These are phyloP conservation scores for Lomographa bimaculata DNA, from an alignment of 2,888 invertebrate genomes.

Conservation along the genomic window DNA sequence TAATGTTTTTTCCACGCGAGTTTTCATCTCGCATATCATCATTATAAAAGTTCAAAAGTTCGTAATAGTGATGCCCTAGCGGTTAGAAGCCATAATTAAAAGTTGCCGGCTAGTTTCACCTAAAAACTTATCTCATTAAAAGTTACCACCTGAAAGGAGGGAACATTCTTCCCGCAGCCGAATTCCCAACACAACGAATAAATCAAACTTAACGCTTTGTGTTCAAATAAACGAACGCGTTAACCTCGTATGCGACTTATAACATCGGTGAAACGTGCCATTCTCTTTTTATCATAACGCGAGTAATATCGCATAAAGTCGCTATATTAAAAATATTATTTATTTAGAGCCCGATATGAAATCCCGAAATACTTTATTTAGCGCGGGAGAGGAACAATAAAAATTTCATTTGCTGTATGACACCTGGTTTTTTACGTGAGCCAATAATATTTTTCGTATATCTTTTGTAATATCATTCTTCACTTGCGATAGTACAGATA, in stretches of 20 bases:
- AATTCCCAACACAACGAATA: slow-evolving; percentile 51
- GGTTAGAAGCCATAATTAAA: slow-evolving; percentile 72
- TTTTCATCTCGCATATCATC: slow-evolving; percentile 52
- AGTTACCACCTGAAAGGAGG: slow-evolving; percentile 69
- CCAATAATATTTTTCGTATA: slow-evolving; percentile 27
- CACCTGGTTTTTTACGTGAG: slow-evolving; percentile 30
- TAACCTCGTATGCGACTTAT: slow-evolving; percentile 27
- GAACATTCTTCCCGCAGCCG: slow-evolving; percentile 65
- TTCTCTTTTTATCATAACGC: slow-evolving; percentile 30
- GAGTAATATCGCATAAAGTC: slow-evolving; percentile 30
- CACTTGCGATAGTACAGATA: slow-evolving; percentile 22
- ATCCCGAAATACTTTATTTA: slow-evolving; percentile 30
- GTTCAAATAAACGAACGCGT: slow-evolving; percentile 8
- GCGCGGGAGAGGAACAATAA: slow-evolving; percentile 33
- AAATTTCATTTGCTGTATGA: slow-evolving; percentile 37
- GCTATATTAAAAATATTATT: slow-evolving; percentile 34
- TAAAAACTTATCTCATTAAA: slow-evolving; percentile 75
- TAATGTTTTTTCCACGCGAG: slow-evolving; percentile 39
- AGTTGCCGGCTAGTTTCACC: slow-evolving; percentile 72
- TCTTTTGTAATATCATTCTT: slow-evolving; percentile 19
- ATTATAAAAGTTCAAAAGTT: slow-evolving; percentile 58
- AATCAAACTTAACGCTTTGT: slow-evolving; percentile 39
- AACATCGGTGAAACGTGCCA: slow-evolving; percentile 28
- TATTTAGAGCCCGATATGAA: slow-evolving; percentile 29
- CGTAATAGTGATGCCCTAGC: slow-evolving; percentile 51